Evolutionary conservation across 30 jellyfish, hydroid and myxozoan species (phyloP).

Genomic region (Aurelia sp.): DNA sequence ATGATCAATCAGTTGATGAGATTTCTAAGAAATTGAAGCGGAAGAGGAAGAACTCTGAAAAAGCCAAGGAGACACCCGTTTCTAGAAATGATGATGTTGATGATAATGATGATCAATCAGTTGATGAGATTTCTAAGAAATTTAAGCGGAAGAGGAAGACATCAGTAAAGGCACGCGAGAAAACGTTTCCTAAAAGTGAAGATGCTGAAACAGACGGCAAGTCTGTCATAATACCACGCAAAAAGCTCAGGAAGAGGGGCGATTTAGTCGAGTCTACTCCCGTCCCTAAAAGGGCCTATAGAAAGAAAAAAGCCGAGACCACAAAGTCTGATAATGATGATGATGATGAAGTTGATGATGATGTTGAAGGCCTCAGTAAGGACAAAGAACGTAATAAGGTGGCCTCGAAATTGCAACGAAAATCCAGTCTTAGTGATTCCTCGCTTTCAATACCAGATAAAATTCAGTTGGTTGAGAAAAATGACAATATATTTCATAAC

Average conservation of each 20-base stretch:
- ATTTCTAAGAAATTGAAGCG: conserved; percentile 6
- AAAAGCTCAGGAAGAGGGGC: background rate
- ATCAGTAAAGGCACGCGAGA: background rate
- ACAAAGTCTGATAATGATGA: background rate
- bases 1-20: background rate
- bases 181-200: background rate
- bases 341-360: background rate
- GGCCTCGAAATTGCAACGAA: no score
- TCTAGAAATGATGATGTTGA: background rate
- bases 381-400: background rate
- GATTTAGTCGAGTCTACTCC: background rate
- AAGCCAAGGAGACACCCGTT: background rate
- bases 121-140: conserved; percentile 1
- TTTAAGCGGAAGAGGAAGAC: background rate
- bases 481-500: no score
- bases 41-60: conserved; percentile 18
- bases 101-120: background rate
- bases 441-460: no score
- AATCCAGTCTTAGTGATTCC: no score
- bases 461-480: no score
- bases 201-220: background rate
- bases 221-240: background rate
- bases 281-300: background rate
- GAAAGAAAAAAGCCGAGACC: background rate
- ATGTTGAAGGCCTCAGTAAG: background rate